Base-by-base conservation (phyloP, 2,888 invertebrate species). In the Ceraclea dissimilis region DNA sequence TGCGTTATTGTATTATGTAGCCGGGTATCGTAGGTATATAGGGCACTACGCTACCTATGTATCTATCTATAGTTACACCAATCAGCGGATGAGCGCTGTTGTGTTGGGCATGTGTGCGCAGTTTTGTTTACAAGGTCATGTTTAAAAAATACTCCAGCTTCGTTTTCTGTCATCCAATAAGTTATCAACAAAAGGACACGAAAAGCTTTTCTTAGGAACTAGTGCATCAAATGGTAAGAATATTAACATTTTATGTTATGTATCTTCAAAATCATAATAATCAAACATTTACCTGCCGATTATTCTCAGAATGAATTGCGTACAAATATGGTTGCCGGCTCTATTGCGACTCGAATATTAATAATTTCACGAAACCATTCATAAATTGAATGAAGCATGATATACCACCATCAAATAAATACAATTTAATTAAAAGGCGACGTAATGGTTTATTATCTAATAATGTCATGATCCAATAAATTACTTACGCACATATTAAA, bases 51-150 rank as follows among this genome's bases (percentile, higher is more conserved):
- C n/a, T n/a, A n/a, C n/a, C n/a, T n/a, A n/a, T n/a, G n/a, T n/a
- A n/a, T n/a, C n/a, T n/a, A n/a, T n/a, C n/a, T 16, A 13, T 39
- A 39, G 2, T 39, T 5, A 39, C 52, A 22, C 26, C 17, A 44
- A 19, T 44, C 26, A 43, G 47, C 21, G 48, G 47, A 53, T 53
- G 51, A 56, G 39, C 39, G 39, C 26, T 26, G 10, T 26, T 26
- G 51, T 26, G 10, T 26, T 26, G 51, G 51, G 51, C 52, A 56
- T 57, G 54, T 54, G 59, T 56, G 59, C 59, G 56, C 59, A 59
- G 55, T 57, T 55, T 44, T 61, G 62, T 62, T 62, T 62, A 62
- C 62, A 62, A 60, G 62, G 60, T 62, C 62, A 60, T 62, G 62
- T 62, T 62, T 62, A 60, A 57, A 60, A 60, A 58, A 61, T 56